Base-by-base conservation (phyloP, 2,888 invertebrate genomes). In the Scrobipalpa costella region DNA sequence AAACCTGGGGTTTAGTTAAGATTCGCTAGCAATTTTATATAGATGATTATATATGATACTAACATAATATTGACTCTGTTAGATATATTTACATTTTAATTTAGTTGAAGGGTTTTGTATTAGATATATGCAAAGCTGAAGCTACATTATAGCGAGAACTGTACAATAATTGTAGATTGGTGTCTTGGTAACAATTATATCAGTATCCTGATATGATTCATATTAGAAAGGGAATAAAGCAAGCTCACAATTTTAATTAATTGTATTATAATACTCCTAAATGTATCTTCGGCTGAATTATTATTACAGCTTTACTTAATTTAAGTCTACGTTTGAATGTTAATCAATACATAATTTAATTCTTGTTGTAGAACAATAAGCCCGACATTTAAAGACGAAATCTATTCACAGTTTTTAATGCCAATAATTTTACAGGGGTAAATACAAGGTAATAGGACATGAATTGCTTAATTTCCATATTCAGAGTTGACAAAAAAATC, bases 221-320 rank as follows among this genome's bases (percentile, higher is more conserved):
- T 27, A 27, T 27, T 27, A 27, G 5, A 27, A 27, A 27, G 27
- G 5, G 5, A 27, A 27, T 27, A 27, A 5, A 27, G 27, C 27
- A 27, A 27, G 27, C 27, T 27, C 27, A 27, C 27, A 27, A 27
- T 27, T 27, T 27, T 27, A 27, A 27, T 27, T 3, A 27, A 27
- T 27, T 27, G 27, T 27, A 27, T 27, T 27, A n/a, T n/a, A n/a
- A n/a, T n/a, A 27, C 27, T 27, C 44, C n/a, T n/a, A 44, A 40
- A 44, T 44, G 44, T 44, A 44, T 44, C 44, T 44, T 44, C 44
- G 15, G 44, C 44, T 5, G n/a, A 15, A 44, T 44, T 44, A 44
- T 44, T 44, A n/a, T 44, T 44, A 44, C 44, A 44, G 15, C n/a
- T 44, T n/a, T n/a, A 44, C n/a, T 44, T 44, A 44, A 44, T 44